These are phyloP conservation scores for Chaetura pelagica DNA, from an alignment of 2,113 vertebrate species.

Conservation along the genomic window DNA sequence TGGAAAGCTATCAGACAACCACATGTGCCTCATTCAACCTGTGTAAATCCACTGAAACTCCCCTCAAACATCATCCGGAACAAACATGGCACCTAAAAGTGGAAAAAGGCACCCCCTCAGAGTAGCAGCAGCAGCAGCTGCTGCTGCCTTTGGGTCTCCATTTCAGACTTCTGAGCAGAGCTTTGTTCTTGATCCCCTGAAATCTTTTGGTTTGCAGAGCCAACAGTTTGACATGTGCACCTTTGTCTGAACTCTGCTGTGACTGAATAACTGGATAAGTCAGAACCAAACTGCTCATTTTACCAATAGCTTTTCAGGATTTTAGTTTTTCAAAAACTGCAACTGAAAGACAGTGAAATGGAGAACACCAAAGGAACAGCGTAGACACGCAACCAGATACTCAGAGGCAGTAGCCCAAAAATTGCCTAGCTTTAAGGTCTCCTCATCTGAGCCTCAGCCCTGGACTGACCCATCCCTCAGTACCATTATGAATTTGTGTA, in stretches of 20 bases:
- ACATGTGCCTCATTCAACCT: background rate
- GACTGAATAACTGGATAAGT: background rate
- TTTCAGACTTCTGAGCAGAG: background rate
- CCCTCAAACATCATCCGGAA: background rate
- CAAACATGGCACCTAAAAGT: background rate
- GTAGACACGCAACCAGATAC: background rate
- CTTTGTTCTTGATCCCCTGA: conserved; percentile 23
- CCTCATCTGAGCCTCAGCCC: background rate
- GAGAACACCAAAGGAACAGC: background rate
- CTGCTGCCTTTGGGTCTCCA: background rate
- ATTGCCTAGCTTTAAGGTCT: background rate
- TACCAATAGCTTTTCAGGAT: background rate
- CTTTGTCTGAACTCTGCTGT: conserved; percentile 5
- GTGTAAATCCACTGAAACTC: background rate
- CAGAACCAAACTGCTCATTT: background rate
- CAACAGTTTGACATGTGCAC: background rate
- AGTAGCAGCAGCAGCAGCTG: background rate
- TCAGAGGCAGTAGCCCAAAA: background rate
- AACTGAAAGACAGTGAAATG: rapidly evolving
- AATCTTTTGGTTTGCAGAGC: conserved; percentile 33
- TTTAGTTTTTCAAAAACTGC: background rate
- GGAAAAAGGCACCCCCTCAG: background rate
- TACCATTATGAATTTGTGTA: background rate
- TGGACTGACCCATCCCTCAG: background rate
- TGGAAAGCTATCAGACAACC: background rate